phyloP scores from a whole-genome alignment of 2,888 invertebrate species.

The Heliconius sara region DNA sequence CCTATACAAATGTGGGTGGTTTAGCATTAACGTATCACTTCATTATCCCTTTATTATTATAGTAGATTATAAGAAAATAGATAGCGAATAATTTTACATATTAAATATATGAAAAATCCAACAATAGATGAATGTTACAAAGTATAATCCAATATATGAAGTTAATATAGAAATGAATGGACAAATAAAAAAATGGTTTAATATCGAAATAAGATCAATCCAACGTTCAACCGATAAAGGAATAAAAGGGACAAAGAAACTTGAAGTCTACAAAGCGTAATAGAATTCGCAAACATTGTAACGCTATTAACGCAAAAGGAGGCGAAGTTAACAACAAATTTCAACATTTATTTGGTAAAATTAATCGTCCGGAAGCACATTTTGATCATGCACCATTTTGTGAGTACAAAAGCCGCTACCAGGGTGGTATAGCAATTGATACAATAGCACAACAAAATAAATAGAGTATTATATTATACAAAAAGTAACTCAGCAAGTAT shows the following conservation, averaged over 20 bases:
- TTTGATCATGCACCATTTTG: slow-evolving; percentile 76
- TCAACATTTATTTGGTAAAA: slow-evolving; percentile 75
- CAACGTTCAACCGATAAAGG: slow-evolving; percentile 70
- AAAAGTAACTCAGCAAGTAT: slow-evolving; percentile 50
- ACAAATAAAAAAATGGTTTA: slow-evolving; percentile 16
- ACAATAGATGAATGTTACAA: slow-evolving; percentile 8
- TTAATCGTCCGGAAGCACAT: slow-evolving; percentile 81
- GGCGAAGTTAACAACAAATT: slow-evolving; percentile 82
- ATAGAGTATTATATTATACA: slow-evolving; percentile 44
- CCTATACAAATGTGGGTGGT: slow-evolving; percentile 82
- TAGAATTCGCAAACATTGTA: slow-evolving; percentile 83
- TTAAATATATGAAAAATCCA: background rate
- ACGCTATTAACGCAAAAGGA: slow-evolving; percentile 82
- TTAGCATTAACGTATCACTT: slow-evolving; percentile 78
- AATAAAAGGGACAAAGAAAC: slow-evolving; percentile 62
- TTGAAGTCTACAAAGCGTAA: slow-evolving; percentile 78
- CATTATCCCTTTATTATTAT: slow-evolving; percentile 60
- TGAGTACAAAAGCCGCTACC: slow-evolving; percentile 68
- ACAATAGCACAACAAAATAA: slow-evolving; percentile 48
- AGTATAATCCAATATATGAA: slow-evolving; percentile 26
- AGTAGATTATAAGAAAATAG: background rate
- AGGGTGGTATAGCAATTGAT: slow-evolving; percentile 69
- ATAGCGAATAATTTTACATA: slow-evolving; percentile 7
- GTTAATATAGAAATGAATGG: slow-evolving; percentile 26
- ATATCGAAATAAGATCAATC: slow-evolving; percentile 69